A percentile compares a stretch with the other conserved stretches of the same genome.
Evolutionary conservation across 2,797 vertebrate species (phyloP).

Genomic region (Argentina silus): DNA sequence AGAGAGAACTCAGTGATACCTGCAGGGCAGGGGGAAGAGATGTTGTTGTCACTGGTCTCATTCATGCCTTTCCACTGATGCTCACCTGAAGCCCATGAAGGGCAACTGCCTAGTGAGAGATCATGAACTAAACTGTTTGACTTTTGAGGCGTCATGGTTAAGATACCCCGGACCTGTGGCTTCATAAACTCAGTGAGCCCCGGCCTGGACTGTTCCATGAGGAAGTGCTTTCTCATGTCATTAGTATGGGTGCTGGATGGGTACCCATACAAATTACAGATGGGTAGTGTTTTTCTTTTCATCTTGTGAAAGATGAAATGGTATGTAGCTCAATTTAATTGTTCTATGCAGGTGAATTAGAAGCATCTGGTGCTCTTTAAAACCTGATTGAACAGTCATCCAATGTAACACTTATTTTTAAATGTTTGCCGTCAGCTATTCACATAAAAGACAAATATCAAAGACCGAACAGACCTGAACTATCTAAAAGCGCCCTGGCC

Average conservation of each 20-base stretch:
- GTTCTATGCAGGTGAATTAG: no score
- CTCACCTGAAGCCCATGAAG: conserved; percentile 1
- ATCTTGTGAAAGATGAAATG: no score
- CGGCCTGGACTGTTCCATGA: no score
- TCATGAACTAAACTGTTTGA: background rate
- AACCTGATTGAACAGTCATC: background rate
- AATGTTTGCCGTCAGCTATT: background rate
- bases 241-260: no score
- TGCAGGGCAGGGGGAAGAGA: background rate
- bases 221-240: no score
- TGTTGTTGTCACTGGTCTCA: no score
- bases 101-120: background rate
- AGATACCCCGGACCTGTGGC: no score
- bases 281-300: no score
- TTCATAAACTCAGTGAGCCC: no score
- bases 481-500: background rate
- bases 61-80: background rate
- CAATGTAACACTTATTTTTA: background rate
- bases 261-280: no score
- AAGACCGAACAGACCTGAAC: background rate
- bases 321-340: background rate
- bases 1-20: background rate
- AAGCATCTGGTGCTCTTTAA: no score
- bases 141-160: no score
- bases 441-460: conserved; percentile 1